Percentiles rank a stretch among this genome's conserved stretches.
Conservation (phyloP, 2,113 vertebrate species). For the Aix galericulata region DNA sequence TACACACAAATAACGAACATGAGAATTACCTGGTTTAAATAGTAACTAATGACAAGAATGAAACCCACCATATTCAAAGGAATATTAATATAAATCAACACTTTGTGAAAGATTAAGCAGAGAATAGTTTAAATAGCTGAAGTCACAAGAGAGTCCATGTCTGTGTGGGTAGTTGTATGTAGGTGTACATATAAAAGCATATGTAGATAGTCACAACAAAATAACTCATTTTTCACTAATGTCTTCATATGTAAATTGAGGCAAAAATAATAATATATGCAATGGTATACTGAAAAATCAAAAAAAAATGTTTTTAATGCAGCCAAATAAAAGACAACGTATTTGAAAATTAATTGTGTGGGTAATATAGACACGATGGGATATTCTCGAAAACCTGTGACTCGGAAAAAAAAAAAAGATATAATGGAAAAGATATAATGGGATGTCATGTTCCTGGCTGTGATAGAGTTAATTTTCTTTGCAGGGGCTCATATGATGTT, state of each 20-base stretch:
- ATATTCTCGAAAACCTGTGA: not conserved
- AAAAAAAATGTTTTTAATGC: not conserved
- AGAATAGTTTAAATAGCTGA: not conserved
- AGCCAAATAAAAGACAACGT: not conserved
- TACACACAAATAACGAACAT: not conserved
- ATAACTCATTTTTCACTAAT: not conserved
- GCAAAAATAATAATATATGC: not conserved
- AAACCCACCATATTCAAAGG: not conserved
- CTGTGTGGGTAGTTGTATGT: not conserved
- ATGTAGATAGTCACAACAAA: not conserved
- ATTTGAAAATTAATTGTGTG: not conserved
- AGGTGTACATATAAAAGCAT: not conserved
- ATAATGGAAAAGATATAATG: not conserved
- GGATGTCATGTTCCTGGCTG: too few species aligned
- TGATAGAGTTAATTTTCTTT: too few species aligned
- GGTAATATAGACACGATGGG: not conserved
- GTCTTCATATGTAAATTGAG: not conserved
- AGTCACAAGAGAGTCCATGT: not conserved
- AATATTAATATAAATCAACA: not conserved
- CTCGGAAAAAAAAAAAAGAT: not conserved
- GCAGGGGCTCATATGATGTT: too few species aligned
- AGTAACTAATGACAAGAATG: not conserved
- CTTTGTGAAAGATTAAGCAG: not conserved
- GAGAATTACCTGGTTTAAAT: not conserved
- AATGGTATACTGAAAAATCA: fast-evolving